These are phyloP conservation scores for Teleogryllus oceanicus DNA, from an alignment of 2,888 invertebrate genomes.

Conservation along the genomic window DNA sequence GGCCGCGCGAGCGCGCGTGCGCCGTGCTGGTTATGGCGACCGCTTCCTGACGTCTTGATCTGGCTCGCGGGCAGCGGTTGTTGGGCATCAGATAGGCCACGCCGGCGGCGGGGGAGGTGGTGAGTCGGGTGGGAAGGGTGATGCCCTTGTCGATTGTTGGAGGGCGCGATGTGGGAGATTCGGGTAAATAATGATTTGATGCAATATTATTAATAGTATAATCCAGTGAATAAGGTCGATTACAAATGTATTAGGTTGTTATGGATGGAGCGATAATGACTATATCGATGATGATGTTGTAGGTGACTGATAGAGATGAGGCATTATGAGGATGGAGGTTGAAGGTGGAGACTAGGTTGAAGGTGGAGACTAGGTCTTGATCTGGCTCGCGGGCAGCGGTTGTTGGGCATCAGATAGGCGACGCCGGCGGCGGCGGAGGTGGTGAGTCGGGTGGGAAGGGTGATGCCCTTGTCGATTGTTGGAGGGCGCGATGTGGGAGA, in stretches of 20 bases:
- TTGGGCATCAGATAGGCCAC: not conserved
- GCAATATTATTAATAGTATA: too few relatives aligned
- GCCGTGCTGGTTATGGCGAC: not conserved
- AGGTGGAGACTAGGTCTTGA: not conserved
- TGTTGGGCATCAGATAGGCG: not conserved
- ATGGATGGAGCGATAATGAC: too few relatives aligned
- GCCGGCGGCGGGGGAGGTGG: not conserved
- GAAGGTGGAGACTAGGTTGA: too few relatives aligned
- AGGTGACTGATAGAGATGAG: too few relatives aligned
- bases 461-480: not conserved
- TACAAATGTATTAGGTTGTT: too few relatives aligned
- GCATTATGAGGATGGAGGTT: too few relatives aligned
- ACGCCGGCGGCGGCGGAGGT: not conserved
- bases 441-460: not conserved
- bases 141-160: not conserved
- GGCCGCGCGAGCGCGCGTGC: not conserved
- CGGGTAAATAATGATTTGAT: too few relatives aligned
- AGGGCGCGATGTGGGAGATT: too few relatives aligned
- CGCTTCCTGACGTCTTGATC: constrained; percentile 18
- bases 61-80: not conserved
- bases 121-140: not conserved
- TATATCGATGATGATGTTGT: too few relatives aligned
- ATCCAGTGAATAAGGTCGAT: too few relatives aligned
- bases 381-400: not conserved
- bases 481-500: too few relatives aligned